These are phyloP conservation scores for Drosophila pseudoananassae DNA, from an alignment of 1,140 invertebrate genomes.

Conservation along the genomic window DNA sequence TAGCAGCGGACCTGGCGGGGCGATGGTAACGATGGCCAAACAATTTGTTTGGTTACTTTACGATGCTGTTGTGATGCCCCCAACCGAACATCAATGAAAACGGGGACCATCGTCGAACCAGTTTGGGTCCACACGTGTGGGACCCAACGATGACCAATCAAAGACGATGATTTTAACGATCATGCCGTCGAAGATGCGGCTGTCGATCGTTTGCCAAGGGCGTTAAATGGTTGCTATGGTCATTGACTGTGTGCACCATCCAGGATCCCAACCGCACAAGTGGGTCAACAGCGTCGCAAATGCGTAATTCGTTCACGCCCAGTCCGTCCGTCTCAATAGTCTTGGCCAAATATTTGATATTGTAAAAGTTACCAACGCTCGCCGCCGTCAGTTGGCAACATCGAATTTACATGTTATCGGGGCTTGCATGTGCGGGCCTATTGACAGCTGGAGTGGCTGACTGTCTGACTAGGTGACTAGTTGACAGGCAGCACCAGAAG, in stretches of 20 bases:
- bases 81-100: slow-evolving; percentile 45
- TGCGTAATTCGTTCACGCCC: slow-evolving; percentile 57
- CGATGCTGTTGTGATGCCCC: slow-evolving; percentile 28
- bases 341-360: slow-evolving; percentile 55
- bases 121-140: slow-evolving; percentile 62
- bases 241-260: slow-evolving; percentile 38
- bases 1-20: slow-evolving; percentile 9
- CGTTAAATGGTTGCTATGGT: slow-evolving; percentile 42
- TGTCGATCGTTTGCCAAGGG: slow-evolving; percentile 45
- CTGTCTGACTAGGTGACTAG: slow-evolving; percentile 1
- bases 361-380: slow-evolving; percentile 31
- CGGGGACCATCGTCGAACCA: slow-evolving; percentile 41
- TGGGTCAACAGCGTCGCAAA: slow-evolving; percentile 49
- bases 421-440: slow-evolving; percentile 54
- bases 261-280: slow-evolving; percentile 48
- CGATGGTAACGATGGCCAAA: slow-evolving; percentile 43
- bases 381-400: slow-evolving; percentile 67
- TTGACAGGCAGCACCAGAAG: slow-evolving; percentile 43
- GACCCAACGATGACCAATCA: slow-evolving; percentile 27
- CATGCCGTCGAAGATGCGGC: slow-evolving; percentile 29
- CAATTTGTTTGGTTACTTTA: slow-evolving; percentile 62
- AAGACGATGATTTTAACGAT: slow-evolving; percentile 46
- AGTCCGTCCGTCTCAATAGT: slow-evolving; percentile 1
- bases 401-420: slow-evolving; percentile 75
- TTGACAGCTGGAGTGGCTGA: slow-evolving; percentile 57